Percentiles rank a stretch among this genome's conserved stretches.
Evolutionary conservation across 2,888 invertebrate genomes (phyloP).

Genomic region (Trissonchulus latispiculum): DNA sequence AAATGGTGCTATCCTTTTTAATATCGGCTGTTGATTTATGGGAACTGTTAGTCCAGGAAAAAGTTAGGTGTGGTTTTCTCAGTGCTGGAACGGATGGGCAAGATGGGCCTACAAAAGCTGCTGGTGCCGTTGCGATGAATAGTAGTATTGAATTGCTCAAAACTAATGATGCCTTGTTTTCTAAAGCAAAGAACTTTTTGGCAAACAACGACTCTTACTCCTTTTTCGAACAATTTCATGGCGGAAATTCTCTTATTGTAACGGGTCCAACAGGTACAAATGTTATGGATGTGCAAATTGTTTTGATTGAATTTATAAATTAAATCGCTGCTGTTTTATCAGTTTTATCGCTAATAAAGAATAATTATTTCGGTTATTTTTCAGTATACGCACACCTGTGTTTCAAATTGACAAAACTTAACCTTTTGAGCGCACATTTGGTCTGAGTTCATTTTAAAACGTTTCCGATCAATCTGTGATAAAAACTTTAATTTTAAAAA

Average conservation of each 20-base stretch:
- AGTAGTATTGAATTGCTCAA: background rate
- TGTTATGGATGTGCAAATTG: slow-evolving; percentile 76
- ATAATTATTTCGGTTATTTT: no score
- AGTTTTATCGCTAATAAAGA: no score
- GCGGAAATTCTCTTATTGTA: slow-evolving; percentile 61
- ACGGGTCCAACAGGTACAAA: slow-evolving; percentile 92
- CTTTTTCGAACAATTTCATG: slow-evolving; percentile 59
- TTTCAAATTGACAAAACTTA: no score
- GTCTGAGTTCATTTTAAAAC: no score
- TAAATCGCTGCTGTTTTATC: no score
- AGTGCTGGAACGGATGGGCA: slow-evolving; percentile 92
- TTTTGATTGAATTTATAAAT: slow-evolving; percentile 31
- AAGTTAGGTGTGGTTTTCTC: background rate
- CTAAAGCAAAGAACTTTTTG: slow-evolving; percentile 48
- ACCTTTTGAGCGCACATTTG: no score
- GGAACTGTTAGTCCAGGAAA: background rate
- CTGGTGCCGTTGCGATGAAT: slow-evolving; percentile 67
- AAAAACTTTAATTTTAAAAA: no score
- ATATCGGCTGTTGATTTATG: slow-evolving; percentile 47
- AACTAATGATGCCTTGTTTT: background rate
- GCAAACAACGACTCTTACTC: slow-evolving; percentile 70
- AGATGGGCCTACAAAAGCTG: slow-evolving; percentile 89
- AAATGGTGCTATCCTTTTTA: slow-evolving; percentile 72
- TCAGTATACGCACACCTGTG: no score
- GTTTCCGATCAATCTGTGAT: no score